These are phyloP conservation scores for Ochotona curzoniae DNA, from an alignment of 2,113 vertebrate species.

Conservation along the genomic window DNA sequence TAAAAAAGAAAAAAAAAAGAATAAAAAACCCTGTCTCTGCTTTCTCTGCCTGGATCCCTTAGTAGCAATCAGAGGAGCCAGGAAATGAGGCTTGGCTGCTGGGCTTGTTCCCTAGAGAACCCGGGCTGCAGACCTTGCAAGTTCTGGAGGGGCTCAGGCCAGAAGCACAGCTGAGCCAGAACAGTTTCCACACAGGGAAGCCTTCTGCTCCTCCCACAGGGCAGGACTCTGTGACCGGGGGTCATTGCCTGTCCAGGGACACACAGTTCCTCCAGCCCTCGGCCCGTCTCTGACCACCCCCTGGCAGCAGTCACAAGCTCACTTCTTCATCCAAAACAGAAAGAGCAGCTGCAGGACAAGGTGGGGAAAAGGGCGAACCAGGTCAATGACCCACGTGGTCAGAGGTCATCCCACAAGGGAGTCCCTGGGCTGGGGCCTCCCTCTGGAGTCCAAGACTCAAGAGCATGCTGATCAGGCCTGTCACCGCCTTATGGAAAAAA, in stretches of 20 bases:
- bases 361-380: background rate
- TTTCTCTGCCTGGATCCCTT: background rate
- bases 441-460: background rate
- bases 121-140: background rate
- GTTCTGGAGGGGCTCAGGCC: background rate
- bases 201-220: background rate
- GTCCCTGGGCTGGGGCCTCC: background rate
- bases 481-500: slow-evolving; percentile 73
- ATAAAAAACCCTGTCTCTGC: background rate
- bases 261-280: background rate
- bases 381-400: background rate
- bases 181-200: background rate
- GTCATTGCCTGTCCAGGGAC: background rate
- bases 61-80: background rate
- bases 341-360: background rate
- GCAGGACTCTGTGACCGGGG: background rate
- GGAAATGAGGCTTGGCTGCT: background rate
- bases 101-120: background rate
- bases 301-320: background rate
- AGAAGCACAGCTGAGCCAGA: background rate
- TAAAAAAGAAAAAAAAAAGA: too few species aligned
- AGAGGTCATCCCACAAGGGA: background rate
- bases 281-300: background rate
- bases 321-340: slow-evolving; percentile 14
- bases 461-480: background rate